phyloP scores from a whole-genome alignment of 2,888 invertebrate genomes.

The Aelia acuminata region DNA sequence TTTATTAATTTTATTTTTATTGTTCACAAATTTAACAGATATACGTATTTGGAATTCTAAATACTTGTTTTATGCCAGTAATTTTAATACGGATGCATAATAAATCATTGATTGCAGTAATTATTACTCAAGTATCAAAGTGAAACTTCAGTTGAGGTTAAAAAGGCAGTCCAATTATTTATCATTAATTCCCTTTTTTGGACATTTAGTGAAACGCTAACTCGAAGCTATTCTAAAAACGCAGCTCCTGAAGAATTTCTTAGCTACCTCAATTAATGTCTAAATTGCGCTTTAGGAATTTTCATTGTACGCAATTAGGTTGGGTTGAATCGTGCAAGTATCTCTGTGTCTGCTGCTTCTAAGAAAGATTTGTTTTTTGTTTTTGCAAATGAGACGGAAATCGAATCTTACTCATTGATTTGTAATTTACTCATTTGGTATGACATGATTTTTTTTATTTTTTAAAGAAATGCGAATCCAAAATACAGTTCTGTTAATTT shows the following conservation, averaged over 20 bases:
- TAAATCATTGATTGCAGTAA: neutral
- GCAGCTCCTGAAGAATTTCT: conserved; percentile 1
- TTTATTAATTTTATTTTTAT: neutral
- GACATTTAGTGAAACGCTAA: neutral
- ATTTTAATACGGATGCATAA: neutral
- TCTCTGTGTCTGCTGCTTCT: neutral
- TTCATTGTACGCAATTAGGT: neutral
- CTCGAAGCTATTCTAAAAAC: conserved; percentile 8
- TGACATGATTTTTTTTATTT: too few relatives aligned
- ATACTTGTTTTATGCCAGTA: neutral
- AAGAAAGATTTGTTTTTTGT: neutral
- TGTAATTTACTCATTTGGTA: too few relatives aligned
- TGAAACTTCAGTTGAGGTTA: neutral
- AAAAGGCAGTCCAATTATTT: neutral
- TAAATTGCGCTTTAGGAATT: conserved; percentile 22
- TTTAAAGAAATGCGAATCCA: too few relatives aligned
- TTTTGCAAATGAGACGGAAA: neutral
- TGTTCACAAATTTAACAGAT: neutral
- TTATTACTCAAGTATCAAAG: neutral
- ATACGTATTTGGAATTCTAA: neutral
- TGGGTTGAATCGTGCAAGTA: neutral
- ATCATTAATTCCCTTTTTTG: neutral
- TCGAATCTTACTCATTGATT: too few relatives aligned
- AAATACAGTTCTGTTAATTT: too few relatives aligned
- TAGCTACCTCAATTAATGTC: conserved; percentile 18